Percentiles rank a stretch among this genome's conserved stretches.
Evolutionary conservation across 2,888 invertebrate species (phyloP).

Genomic region (Spodoptera littoralis): DNA sequence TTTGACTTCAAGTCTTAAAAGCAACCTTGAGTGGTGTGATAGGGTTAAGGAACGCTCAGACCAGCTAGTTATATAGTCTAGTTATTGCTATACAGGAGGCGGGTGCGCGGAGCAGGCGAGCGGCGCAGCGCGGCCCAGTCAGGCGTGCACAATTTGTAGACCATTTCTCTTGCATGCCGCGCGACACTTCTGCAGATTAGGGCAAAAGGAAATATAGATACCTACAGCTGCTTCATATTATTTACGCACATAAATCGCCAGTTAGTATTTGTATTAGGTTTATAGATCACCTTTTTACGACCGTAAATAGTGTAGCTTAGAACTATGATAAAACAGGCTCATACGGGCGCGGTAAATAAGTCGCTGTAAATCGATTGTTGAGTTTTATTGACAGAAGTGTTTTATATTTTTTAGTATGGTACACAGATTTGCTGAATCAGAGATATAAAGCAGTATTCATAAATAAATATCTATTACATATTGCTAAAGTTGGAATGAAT

Average conservation of each 20-base stretch:
- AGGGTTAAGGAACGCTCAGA: conserved; percentile 40
- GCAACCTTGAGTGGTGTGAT: conserved; percentile 37
- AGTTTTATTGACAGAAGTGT: not conserved
- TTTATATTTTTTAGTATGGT: not conserved
- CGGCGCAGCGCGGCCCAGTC: conserved; percentile 63
- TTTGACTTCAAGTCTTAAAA: conserved; percentile 29
- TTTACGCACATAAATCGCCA: conserved; percentile 29
- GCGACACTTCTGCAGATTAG: conserved; percentile 77
- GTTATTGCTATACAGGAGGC: conserved; percentile 52
- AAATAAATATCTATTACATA: too few species aligned
- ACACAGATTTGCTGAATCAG: too few species aligned
- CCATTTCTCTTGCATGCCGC: conserved; percentile 79
- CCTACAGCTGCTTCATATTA: conserved; percentile 50
- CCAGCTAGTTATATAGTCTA: conserved; percentile 45
- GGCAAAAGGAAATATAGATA: conserved; percentile 68
- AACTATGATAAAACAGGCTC: not conserved
- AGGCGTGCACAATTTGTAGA: conserved; percentile 81
- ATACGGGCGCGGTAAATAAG: conserved; percentile 9
- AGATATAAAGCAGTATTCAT: too few species aligned
- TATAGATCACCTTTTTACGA: conserved; percentile 6
- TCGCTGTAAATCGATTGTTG: not conserved
- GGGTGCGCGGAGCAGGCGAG: conserved; percentile 57
- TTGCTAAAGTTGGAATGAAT: too few species aligned
- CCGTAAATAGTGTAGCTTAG: conserved; percentile 5
- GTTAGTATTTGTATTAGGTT: conserved; percentile 25